These are phyloP conservation scores for Andrena haemorrhoa DNA, from an alignment of 2,888 invertebrate genomes.

Conservation along the genomic window DNA sequence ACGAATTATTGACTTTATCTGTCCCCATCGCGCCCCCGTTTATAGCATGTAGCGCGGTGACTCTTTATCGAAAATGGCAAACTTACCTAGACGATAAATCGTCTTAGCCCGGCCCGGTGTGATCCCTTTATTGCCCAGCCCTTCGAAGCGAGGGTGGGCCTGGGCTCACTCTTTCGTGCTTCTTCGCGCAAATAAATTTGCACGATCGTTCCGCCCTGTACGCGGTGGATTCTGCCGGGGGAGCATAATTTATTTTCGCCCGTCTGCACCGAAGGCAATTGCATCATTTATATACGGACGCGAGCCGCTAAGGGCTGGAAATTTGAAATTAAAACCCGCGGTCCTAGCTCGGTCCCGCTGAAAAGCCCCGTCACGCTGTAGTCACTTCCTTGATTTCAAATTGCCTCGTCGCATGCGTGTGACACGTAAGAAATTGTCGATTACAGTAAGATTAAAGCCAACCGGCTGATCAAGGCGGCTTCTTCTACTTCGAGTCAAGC, in stretches of 20 bases:
- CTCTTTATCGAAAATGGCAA: constrained; percentile 58
- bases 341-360: neutral
- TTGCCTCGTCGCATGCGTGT: neutral
- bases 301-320: constrained; percentile 32
- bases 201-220: constrained; percentile 49
- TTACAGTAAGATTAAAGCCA: neutral
- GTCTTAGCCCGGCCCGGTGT: constrained; percentile 55
- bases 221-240: constrained; percentile 43
- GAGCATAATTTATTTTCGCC: constrained; percentile 57
- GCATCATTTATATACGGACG: constrained; percentile 58
- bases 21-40: constrained; percentile 12
- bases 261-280: constrained; percentile 60
- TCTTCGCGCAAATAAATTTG: constrained; percentile 69
- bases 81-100: constrained; percentile 62
- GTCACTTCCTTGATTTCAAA: neutral
- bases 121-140: constrained; percentile 63
- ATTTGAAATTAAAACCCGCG: constrained; percentile 53
- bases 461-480: neutral
- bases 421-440: constrained; percentile 10
- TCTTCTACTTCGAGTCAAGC: no score
- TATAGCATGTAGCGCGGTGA: constrained; percentile 29
- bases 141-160: constrained; percentile 47
- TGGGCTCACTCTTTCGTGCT: constrained; percentile 56
- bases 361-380: neutral
- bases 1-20: constrained; percentile 56